These are phyloP conservation scores for Xylophagus ater DNA, from an alignment of 2,888 invertebrate genomes.

Conservation along the genomic window DNA sequence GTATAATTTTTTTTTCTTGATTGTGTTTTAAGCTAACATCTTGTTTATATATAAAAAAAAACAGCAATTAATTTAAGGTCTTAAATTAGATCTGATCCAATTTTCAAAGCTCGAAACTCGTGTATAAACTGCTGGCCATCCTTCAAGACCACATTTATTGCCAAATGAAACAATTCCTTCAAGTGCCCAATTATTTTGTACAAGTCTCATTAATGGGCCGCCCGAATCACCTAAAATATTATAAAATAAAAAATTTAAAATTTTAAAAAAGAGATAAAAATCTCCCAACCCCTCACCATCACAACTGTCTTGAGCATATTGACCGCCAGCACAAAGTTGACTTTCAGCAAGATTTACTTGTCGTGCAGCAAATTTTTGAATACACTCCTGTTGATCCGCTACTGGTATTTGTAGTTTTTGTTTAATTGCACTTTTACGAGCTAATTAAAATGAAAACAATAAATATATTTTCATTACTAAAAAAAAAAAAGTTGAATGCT, in stretches of 20 bases:
- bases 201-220: slow-evolving; percentile 56
- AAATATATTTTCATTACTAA: too few species aligned
- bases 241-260: too few species aligned
- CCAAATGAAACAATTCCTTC: slow-evolving; percentile 60
- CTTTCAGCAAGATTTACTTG: slow-evolving; percentile 27
- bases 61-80: slow-evolving; percentile 21
- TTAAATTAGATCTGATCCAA: slow-evolving; percentile 32
- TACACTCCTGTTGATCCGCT: slow-evolving; percentile 41
- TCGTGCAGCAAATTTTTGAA: slow-evolving; percentile 25
- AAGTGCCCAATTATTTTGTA: slow-evolving; percentile 44
- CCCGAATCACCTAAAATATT: too few species aligned
- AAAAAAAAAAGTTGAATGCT: too few species aligned
- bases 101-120: slow-evolving; percentile 48
- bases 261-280: too few species aligned
- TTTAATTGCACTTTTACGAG: slow-evolving; percentile 45
- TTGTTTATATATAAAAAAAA: too few species aligned
- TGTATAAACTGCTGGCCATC: slow-evolving; percentile 57
- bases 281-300: too few species aligned
- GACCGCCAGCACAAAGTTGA: slow-evolving; percentile 62
- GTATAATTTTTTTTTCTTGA: too few species aligned
- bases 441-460: too few species aligned
- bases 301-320: slow-evolving; percentile 56
- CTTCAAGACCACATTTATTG: slow-evolving; percentile 49
- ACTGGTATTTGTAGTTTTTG: slow-evolving; percentile 43
- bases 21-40: too few species aligned